Conservation (phyloP, 2,797 vertebrate species). For the Eremophila alpestris region DNA sequence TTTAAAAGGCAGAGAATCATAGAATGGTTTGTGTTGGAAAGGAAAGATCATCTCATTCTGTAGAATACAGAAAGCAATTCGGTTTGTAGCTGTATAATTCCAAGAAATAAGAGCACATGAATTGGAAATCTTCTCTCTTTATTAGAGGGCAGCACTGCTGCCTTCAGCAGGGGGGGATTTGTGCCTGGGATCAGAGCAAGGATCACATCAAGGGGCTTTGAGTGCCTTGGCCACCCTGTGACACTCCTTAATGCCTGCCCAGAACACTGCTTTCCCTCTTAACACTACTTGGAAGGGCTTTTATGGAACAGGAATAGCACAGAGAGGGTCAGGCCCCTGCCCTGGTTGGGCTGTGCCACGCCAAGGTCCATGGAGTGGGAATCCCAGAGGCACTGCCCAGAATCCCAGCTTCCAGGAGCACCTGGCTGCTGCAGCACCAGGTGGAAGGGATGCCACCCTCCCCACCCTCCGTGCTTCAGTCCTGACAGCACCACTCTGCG, state of each 20-base stretch:
- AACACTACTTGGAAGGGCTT: not conserved
- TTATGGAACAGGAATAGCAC: not conserved
- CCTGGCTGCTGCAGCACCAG: not conserved
- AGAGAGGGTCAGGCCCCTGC: not conserved
- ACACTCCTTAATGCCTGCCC: not conserved
- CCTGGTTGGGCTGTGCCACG: accelerated
- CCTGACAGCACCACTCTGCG: accelerated
- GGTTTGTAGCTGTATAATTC: not conserved
- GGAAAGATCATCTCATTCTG: not conserved
- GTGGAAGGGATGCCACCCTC: not conserved
- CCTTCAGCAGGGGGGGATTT: not conserved
- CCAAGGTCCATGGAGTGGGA: accelerated
- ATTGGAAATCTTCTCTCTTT: not conserved
- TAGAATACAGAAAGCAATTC: not conserved
- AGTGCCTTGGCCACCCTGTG: not conserved
- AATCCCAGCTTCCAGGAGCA: not conserved
- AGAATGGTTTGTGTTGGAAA: not conserved
- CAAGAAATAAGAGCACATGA: not conserved
- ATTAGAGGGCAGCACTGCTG: not conserved
- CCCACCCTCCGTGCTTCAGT: not conserved
- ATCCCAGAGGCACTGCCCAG: not conserved
- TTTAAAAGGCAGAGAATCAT: not conserved
- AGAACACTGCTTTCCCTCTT: not conserved
- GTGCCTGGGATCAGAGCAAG: not conserved
- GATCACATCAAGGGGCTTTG: not conserved